Conservation (phyloP, 2,113 vertebrate species). For the Epinephelus cyanopodus region DNA sequence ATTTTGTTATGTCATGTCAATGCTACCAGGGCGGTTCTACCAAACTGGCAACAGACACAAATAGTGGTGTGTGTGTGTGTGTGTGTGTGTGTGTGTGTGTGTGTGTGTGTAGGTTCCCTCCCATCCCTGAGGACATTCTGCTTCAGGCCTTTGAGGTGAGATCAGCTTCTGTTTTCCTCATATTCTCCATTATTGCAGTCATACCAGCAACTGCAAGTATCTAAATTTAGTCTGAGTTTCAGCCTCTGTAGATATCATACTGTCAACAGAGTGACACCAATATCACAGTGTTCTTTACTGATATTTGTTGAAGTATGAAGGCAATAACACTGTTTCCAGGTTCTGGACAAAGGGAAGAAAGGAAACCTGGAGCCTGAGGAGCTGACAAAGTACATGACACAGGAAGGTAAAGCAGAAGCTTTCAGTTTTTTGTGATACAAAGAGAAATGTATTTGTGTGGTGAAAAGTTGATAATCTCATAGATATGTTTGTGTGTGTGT, state of each 20-base stretch:
- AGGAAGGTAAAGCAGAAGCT: slow-evolving; percentile 87
- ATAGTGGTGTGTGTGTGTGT: slow-evolving; percentile 3
- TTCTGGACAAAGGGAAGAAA: slow-evolving; percentile 89
- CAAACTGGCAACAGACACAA: neutral
- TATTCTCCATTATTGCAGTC: neutral
- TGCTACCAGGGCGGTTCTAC: neutral
- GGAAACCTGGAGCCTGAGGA: slow-evolving; percentile 90
- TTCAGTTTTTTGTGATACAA: neutral
- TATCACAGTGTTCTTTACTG: neutral
- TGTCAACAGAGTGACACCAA: neutral
- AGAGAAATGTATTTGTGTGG: neutral
- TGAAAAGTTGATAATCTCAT: neutral
- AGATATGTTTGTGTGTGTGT: neutral
- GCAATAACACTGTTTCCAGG: slow-evolving; percentile 77
- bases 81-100: slow-evolving; percentile 17
- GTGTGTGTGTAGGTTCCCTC: slow-evolving; percentile 85
- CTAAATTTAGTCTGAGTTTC: neutral
- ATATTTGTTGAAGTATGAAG: neutral
- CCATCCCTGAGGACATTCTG: slow-evolving; percentile 89
- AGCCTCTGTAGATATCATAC: neutral
- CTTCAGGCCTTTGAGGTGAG: slow-evolving; percentile 94
- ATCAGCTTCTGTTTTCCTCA: neutral
- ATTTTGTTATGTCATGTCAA: neutral
- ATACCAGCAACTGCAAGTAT: neutral
- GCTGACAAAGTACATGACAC: slow-evolving; percentile 89